These are phyloP conservation scores for Hoplias malabaricus DNA, from an alignment of 2,113 vertebrate species.

Conservation along the genomic window DNA sequence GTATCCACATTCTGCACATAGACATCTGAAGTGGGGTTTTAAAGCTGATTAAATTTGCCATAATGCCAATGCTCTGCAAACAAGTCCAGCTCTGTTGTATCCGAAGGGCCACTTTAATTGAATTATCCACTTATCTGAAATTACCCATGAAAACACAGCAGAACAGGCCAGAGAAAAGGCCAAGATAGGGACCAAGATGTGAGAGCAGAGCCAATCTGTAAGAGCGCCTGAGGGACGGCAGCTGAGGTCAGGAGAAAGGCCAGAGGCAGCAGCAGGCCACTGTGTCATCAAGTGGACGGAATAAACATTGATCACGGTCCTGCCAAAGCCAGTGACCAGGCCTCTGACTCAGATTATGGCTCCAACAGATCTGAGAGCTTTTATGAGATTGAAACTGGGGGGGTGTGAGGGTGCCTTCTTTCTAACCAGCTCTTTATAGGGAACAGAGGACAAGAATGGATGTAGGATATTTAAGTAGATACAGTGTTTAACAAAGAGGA, in stretches of 20 bases:
- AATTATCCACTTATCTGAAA: constrained; percentile 20
- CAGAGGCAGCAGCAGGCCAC: constrained; percentile 26
- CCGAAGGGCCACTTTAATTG: neutral
- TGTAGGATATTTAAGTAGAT: too few relatives aligned
- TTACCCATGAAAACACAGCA: neutral
- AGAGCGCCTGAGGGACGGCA: neutral
- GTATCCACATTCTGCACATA: neutral
- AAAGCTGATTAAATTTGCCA: constrained; percentile 5
- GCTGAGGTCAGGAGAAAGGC: neutral
- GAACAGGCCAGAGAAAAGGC: neutral
- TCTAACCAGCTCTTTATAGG: neutral
- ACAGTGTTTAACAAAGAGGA: too few relatives aligned
- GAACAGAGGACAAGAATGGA: too few relatives aligned
- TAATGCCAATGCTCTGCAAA: neutral
- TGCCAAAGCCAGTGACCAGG: neutral
- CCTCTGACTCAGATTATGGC: neutral
- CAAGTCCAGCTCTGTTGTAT: neutral
- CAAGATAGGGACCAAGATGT: neutral
- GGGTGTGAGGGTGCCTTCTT: neutral
- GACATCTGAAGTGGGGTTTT: neutral
- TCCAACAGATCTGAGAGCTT: neutral
- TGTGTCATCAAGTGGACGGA: constrained; percentile 37
- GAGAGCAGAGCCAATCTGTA: neutral
- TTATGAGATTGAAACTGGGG: neutral
- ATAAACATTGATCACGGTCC: constrained; percentile 32